Conservation (phyloP, 2,888 invertebrate genomes). For the Amphipoea oculea region DNA sequence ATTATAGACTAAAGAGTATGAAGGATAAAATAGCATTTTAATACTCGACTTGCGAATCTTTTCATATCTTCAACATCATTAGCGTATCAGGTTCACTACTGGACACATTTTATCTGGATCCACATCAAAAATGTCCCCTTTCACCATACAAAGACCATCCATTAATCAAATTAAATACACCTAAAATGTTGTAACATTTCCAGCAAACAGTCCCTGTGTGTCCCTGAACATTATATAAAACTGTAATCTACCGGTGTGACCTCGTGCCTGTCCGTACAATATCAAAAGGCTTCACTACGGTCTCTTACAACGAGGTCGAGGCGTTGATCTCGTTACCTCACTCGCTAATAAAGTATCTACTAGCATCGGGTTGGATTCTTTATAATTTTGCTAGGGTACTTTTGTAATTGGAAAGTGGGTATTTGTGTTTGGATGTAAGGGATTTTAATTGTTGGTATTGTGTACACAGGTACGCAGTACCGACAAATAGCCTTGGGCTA, state of each 20-base stretch:
- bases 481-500: not conserved
- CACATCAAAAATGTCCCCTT: not conserved
- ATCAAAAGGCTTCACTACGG: conserved; percentile 65
- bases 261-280: conserved; percentile 53
- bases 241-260: conserved; percentile 36
- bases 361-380: conserved; percentile 22
- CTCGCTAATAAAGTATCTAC: conserved; percentile 53
- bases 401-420: conserved; percentile 10
- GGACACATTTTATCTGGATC: not conserved
- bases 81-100: not conserved
- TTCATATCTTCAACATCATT: not conserved
- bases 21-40: not conserved
- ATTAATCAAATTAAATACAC: conserved; percentile 28
- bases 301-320: conserved; percentile 60
- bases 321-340: conserved; percentile 65
- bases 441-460: not conserved
- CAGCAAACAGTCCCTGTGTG: conserved; percentile 18
- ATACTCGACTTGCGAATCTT: not conserved
- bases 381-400: conserved; percentile 25
- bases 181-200: conserved; percentile 9
- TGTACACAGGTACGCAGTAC: not conserved
- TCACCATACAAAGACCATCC: not conserved
- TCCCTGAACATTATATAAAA: conserved; percentile 28
- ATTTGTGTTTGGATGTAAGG: not conserved
- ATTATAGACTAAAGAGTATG: not conserved